phyloP scores from a whole-genome alignment of 2,797 vertebrate genomes.

The Gallinago solitaria region DNA sequence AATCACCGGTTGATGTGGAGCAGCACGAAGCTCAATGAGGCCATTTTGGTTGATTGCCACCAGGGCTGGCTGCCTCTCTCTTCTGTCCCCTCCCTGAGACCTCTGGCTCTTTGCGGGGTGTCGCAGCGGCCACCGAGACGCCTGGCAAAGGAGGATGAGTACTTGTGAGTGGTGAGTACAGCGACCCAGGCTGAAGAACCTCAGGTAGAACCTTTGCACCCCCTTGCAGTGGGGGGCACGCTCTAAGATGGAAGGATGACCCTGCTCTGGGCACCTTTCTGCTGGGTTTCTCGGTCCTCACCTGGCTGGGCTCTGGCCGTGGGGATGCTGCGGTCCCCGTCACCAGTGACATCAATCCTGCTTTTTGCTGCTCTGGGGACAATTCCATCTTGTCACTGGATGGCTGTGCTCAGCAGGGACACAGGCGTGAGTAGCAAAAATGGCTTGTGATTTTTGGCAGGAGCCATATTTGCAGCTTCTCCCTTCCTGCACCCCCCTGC shows the following conservation, averaged over 20 bases:
- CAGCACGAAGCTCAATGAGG: not conserved
- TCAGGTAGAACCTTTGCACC: not conserved
- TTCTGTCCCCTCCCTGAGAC: not conserved
- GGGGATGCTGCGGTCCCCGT: not conserved
- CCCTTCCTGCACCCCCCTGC: rapidly evolving
- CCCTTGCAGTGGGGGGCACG: not conserved
- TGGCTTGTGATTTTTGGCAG: not conserved
- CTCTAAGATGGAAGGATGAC: not conserved
- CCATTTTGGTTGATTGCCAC: not conserved
- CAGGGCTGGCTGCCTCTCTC: not conserved
- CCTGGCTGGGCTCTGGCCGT: not conserved
- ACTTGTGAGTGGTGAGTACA: not conserved
- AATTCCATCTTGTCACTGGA: rapidly evolving
- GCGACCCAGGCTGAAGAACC: rapidly evolving
- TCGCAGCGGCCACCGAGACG: rapidly evolving
- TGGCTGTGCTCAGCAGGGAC: rapidly evolving
- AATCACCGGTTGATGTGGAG: rapidly evolving
- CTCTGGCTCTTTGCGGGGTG: rapidly evolving
- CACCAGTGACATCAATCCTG: rapidly evolving
- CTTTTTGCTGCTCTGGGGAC: not conserved
- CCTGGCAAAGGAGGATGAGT: not conserved
- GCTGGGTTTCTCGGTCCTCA: rapidly evolving
- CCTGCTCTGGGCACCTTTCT: not conserved
- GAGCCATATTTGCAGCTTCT: rapidly evolving
- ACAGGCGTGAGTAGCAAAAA: rapidly evolving